Evolutionary conservation across 2,113 vertebrate species (phyloP), one percentile per base, ranked within the genome.

Genomic region (Gallinago jamesoni): DNA sequence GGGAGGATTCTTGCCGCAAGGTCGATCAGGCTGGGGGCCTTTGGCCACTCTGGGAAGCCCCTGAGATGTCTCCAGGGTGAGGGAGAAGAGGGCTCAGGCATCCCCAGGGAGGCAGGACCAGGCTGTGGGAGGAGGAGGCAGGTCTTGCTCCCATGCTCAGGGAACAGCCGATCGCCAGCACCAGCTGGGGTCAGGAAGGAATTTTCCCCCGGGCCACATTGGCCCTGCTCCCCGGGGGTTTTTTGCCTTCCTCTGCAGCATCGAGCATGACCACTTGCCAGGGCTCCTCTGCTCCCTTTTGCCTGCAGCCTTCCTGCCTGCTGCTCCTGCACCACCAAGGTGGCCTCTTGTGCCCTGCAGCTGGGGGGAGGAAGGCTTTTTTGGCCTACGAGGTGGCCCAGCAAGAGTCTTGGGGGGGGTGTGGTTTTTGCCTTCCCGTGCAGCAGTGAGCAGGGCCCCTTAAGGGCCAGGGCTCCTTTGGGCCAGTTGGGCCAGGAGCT

Each of bases 21-120:
- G 22, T 6, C 1, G 6, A 41, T 73, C 6, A 18, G 11, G 4
- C 17, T 1, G 3, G 24, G 37, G 27, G 27, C 4, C 6, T 21
- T 30, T 23, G 6, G 41, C 14, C 6, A 15, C 63, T 43, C 28
- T 66, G 1, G 12, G 30, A 45, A 66, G 41, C 20, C 63, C 21
- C 43, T 16, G 21, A 67, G 43, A 33, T 23, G 43, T 14, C 41
- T 47, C 5, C 41, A 45, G 21, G 63, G 10, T 15, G 41, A 66
- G 28, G 28, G 39, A 66, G 20, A 31, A 22, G 7, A 45, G 63
- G 63, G 28, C 28, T 66, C 31, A 20, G 41, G 14, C 39, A 45
- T 45, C 63, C 31, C 41, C 13, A 15, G 41, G 20, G 30, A 31
- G 41, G 63, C 31, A 9, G 22, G 57, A 59, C 13, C 13, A 59